Evolutionary conservation across 2,113 vertebrate genomes (phyloP), one percentile per base, ranked within the genome.

Genomic region (Todiramphus saurophagus): DNA sequence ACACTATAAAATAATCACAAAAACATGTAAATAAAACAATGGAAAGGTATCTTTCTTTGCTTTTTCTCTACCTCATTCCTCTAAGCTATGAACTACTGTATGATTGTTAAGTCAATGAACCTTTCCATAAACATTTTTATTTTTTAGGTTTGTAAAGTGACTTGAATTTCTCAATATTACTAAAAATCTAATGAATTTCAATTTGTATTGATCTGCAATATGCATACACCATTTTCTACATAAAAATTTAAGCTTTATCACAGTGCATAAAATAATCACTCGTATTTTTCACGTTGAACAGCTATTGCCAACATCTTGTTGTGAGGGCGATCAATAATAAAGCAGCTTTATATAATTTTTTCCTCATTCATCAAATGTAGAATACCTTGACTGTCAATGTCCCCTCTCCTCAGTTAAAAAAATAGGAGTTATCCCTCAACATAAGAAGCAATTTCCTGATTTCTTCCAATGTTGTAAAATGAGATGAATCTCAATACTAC

Each of bases 191-290:
- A 89, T 67, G 41, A 70, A 72, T 80, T 80, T 70, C 50, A 44
- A 16, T 62, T 88, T 93, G 66, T 87, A 83, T 79, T 83, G 56
- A 87, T 90, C 90, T 75, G 44, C 43, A 93, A 87, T 48, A 87
- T 64, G 41, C 44, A 74, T 63, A 80, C 75, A 17, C 74, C 14
- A 60, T 93, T 87, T 93, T 90, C 56, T 83, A 39, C 39, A 84
- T 56, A 46, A 88, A 76, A 67, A 77, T 35, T 27, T 72, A 91
- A 83, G 37, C 43, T 75, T 91, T 88, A 85, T 41, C 86, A 85
- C 27, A 63, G 30, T 48, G 41, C 43, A 76, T 85, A 80, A 81
- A 73, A 88, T 37, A 84, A 88, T 51, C 35, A 76, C 41, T 90
- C 24, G 8, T 79, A 75, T 87, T 90, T 44, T 88, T 17, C 63